These are phyloP conservation scores for Uloborus diversus DNA, from an alignment of 1,140 invertebrate species.

Conservation along the genomic window DNA sequence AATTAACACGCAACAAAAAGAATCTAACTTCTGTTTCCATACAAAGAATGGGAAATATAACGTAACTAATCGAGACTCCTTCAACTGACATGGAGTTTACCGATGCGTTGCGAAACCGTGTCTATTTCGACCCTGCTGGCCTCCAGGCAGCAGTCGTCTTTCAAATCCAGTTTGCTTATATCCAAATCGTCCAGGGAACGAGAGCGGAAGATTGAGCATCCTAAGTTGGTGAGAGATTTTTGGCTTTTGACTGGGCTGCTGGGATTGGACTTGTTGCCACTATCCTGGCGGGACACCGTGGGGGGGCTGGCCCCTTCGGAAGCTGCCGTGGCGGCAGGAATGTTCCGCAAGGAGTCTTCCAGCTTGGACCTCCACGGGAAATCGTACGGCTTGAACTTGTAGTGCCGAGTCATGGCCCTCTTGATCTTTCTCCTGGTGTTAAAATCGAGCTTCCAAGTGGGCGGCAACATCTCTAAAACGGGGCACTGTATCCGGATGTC, in stretches of 20 bases:
- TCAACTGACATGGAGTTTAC: slow-evolving; percentile 53
- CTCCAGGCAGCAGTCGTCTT: not conserved
- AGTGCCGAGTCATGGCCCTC: too few relatives aligned
- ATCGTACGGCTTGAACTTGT: slow-evolving; percentile 15
- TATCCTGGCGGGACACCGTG: slow-evolving; percentile 29
- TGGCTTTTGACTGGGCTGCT: slow-evolving; percentile 53
- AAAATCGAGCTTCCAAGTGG: too few relatives aligned
- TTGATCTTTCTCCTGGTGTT: too few relatives aligned
- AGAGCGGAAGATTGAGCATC: slow-evolving; percentile 38
- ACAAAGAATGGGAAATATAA: too few relatives aligned
- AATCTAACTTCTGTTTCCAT: too few relatives aligned
- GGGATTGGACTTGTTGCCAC: slow-evolving; percentile 55
- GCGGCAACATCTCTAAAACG: too few relatives aligned
- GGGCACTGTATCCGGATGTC: too few relatives aligned
- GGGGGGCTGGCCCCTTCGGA: slow-evolving; percentile 11
- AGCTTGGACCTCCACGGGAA: not conserved
- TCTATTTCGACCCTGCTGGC: slow-evolving; percentile 32
- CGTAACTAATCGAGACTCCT: not conserved
- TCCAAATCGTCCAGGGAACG: slow-evolving; percentile 52
- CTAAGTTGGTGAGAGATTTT: slow-evolving; percentile 7
- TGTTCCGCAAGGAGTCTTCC: not conserved
- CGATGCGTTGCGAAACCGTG: slow-evolving; percentile 44
- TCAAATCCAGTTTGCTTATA: slow-evolving; percentile 27
- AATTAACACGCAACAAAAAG: too few relatives aligned
- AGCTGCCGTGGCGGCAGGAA: not conserved